Percentiles rank a stretch among this genome's conserved stretches.
Evolutionary conservation across 1,140 invertebrate genomes (phyloP).

Genomic region (Eumeta japonica): DNA sequence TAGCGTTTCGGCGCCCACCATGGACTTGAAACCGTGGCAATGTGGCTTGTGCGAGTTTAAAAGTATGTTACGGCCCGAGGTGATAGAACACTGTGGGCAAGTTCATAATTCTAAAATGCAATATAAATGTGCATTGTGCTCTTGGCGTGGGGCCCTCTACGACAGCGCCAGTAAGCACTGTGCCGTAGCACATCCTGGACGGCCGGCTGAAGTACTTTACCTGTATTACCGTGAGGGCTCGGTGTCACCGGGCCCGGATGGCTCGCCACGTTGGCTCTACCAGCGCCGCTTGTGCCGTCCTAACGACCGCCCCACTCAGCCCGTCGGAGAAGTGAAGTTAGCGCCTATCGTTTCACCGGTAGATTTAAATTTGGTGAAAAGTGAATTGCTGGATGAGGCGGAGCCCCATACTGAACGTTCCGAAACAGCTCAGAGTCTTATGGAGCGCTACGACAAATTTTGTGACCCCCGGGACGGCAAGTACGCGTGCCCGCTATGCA

Average conservation of each 20-base stretch:
- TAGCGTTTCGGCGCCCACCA: constrained; percentile 24
- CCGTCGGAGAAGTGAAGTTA: constrained; percentile 26
- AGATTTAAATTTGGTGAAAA: constrained; percentile 35
- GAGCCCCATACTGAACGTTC: too few species aligned
- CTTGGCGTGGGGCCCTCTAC: constrained; percentile 58
- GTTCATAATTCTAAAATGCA: constrained; percentile 65
- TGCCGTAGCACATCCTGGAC: constrained; percentile 24
- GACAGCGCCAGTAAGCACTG: constrained; percentile 61
- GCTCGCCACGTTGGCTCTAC: constrained; percentile 29
- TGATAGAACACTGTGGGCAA: constrained; percentile 58
- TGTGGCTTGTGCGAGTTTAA: constrained; percentile 68
- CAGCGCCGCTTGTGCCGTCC: constrained; percentile 31
- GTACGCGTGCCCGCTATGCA: constrained; percentile 39
- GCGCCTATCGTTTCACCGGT: constrained; percentile 11
- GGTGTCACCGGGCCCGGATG: constrained; percentile 26
- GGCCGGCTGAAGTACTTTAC: constrained; percentile 31
- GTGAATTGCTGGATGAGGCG: constrained; percentile 14
- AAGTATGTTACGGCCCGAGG: constrained; percentile 61
- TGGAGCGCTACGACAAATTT: constrained; percentile 29
- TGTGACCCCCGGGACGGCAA: constrained; percentile 39
- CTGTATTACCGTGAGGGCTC: constrained; percentile 40
- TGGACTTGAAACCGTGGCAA: constrained; percentile 65
- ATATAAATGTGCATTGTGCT: constrained; percentile 67
- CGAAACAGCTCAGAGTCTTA: too few species aligned
- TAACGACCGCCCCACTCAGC: constrained; percentile 4